These are phyloP conservation scores for Eufriesea mexicana DNA, from an alignment of 1,140 invertebrate genomes.

Conservation along the genomic window DNA sequence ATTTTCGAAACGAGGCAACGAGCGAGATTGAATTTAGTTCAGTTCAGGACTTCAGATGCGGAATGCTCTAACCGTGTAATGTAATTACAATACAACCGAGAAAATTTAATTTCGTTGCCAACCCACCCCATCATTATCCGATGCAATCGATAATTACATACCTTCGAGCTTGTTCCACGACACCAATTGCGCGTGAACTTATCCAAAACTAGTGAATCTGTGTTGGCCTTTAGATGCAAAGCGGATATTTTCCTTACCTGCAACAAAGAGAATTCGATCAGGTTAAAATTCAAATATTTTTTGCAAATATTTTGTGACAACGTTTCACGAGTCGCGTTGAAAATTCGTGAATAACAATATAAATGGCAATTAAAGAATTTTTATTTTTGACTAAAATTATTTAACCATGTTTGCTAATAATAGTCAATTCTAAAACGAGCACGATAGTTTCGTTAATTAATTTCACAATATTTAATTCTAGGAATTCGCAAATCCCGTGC, in stretches of 20 bases:
- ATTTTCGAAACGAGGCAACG: not conserved
- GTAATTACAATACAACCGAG: not conserved
- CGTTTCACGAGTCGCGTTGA: no score
- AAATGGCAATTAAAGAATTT: no score
- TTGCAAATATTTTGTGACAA: no score
- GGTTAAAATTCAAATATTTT: not conserved
- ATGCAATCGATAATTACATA: slow-evolving; percentile 19
- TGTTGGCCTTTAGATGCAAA: not conserved
- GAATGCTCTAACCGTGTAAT: no score
- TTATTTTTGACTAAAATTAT: no score
- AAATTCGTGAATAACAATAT: no score
- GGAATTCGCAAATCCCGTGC: no score
- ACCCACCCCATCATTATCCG: not conserved
- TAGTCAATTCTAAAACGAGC: no score
- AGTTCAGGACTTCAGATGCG: no score
- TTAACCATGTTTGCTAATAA: no score
- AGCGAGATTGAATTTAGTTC: not conserved
- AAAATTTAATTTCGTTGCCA: not conserved
- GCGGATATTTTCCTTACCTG: not conserved
- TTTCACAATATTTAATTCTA: no score
- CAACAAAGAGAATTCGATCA: not conserved
- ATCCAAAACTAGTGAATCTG: not conserved
- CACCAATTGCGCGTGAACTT: not conserved
- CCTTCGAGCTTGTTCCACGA: not conserved
- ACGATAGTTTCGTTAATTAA: no score